Conservation (phyloP, 2,888 invertebrate genomes). For the Aelia acuminata region DNA sequence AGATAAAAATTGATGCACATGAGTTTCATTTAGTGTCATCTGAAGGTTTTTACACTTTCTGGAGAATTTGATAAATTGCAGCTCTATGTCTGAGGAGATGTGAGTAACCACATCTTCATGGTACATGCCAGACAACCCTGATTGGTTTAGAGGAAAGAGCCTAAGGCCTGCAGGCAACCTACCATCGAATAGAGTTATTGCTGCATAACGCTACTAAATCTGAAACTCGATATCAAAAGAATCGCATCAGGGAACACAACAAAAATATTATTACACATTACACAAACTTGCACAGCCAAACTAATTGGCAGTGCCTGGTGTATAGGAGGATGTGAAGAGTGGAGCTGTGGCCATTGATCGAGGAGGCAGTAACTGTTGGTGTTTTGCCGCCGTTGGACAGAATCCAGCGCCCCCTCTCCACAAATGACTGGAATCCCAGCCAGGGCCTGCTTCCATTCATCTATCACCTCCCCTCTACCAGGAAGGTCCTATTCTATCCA, state of each 20-base stretch:
- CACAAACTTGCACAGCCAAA: background rate
- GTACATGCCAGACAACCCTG: no score
- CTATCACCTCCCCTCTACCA: no score
- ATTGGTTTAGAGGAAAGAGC: no score
- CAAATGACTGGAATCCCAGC: background rate
- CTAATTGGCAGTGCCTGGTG: background rate
- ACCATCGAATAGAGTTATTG: no score
- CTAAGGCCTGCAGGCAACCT: no score
- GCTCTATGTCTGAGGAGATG: no score
- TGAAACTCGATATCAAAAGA: background rate
- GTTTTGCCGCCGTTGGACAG: constrained; percentile 44
- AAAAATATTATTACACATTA: no score
- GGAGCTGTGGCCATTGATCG: background rate
- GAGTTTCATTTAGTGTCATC: no score
- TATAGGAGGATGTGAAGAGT: background rate
- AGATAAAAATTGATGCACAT: no score
- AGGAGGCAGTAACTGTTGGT: constrained; percentile 24
- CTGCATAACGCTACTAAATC: background rate
- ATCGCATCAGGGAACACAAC: background rate
- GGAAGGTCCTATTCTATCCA: background rate
- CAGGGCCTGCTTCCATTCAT: background rate
- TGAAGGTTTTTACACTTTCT: no score
- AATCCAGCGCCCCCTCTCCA: background rate
- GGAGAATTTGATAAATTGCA: no score
- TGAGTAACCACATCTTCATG: no score